Percentiles rank a stretch among this genome's conserved stretches.
Evolutionary conservation across 1,140 invertebrate species (phyloP).

Genomic region (Cotesia typhae): DNA sequence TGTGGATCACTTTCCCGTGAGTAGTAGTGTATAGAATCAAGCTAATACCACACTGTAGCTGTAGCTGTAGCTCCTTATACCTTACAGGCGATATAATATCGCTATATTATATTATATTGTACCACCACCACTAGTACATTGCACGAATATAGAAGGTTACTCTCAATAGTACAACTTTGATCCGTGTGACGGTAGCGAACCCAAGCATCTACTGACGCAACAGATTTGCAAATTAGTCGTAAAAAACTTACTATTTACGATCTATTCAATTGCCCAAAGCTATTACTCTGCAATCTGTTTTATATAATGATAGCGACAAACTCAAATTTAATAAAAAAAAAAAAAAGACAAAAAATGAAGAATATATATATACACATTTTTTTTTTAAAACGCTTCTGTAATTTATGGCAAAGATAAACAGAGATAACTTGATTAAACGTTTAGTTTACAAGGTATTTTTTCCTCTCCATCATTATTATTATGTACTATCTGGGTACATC

Average conservation of each 20-base stretch:
- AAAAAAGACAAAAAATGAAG: not conserved
- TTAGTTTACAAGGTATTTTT: conserved; percentile 4
- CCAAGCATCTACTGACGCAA: conserved; percentile 29
- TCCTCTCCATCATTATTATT: not conserved
- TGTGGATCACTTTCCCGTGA: conserved; percentile 25
- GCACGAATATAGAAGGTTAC: too few relatives aligned
- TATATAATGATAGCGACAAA: not conserved
- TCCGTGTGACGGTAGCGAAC: conserved; percentile 25
- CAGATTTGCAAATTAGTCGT: conserved; percentile 36
- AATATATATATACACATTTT: not conserved
- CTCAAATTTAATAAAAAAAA: too few relatives aligned
- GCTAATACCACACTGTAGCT: too few relatives aligned
- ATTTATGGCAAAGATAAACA: conserved; percentile 10
- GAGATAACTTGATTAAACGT: conserved; percentile 12
- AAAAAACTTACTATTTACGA: conserved; percentile 24
- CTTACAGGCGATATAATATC: too few relatives aligned
- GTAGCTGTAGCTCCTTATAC: too few relatives aligned
- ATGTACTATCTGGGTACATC: too few relatives aligned
- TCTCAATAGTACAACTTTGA: conserved; percentile 6
- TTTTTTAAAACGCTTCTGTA: not conserved
- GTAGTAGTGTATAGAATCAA: too few relatives aligned
- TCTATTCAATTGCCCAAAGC: conserved; percentile 19
- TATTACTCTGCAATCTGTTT: conserved; percentile 7
- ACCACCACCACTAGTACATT: not conserved
- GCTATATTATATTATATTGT: not conserved